Conservation (phyloP, 2,797 vertebrate species). For the Scyliorhinus canicula region DNA sequence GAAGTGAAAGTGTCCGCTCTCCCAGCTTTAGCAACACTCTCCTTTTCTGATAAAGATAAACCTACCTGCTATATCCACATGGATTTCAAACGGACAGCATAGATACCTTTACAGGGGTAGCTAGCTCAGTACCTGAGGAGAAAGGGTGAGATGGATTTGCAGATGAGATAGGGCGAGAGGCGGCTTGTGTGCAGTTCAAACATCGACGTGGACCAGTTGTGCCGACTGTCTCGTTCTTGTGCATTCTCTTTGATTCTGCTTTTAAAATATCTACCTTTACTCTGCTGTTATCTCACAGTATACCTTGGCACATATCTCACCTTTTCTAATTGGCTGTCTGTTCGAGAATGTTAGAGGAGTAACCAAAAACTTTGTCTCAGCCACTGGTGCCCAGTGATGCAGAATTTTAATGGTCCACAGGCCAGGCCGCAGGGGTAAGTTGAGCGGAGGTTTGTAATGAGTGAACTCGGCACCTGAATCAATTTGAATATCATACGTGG, state of each 20-base stretch:
- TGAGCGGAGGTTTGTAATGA: constrained; percentile 91
- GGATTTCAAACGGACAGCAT: not conserved
- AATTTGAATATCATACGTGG: constrained; percentile 93
- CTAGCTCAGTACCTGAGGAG: not conserved
- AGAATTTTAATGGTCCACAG: constrained; percentile 90
- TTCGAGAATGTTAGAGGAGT: constrained; percentile 79
- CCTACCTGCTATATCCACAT: not conserved
- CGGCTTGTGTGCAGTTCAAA: not conserved
- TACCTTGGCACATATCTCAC: constrained; percentile 58
- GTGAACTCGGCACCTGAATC: constrained; percentile 87
- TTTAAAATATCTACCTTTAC: not conserved
- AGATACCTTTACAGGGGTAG: not conserved
- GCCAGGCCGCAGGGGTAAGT: constrained; percentile 84
- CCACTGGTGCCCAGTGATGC: constrained; percentile 90
- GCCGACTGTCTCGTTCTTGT: not conserved
- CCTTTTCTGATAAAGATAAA: not conserved
- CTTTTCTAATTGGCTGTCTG: constrained; percentile 80
- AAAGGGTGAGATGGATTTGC: not conserved
- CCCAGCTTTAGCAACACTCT: not conserved
- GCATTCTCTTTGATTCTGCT: not conserved
- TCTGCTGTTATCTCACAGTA: not conserved
- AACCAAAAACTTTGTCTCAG: constrained; percentile 86
- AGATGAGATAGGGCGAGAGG: not conserved
- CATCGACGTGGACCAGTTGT: not conserved
- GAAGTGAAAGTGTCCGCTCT: not conserved